Evolutionary conservation across 92 coral and sea anemone genomes (phyloP), one percentile per base, ranked within the genome.

Genomic region (Bergia sp.): DNA sequence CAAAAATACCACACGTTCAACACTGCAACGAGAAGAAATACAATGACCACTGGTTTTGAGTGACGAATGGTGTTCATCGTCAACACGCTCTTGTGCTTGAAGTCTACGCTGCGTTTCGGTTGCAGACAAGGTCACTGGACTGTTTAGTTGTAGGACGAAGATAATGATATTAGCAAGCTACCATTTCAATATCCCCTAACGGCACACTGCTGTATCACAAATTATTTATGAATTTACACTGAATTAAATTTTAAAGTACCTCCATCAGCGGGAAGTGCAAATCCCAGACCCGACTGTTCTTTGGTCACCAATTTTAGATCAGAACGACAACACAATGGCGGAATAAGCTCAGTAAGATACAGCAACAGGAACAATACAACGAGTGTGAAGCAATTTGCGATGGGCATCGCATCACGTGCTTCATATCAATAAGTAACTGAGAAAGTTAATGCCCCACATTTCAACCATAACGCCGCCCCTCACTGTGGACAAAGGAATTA

Each of bases 1-100:
- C 29, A 84, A 39, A 84, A 84, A 84, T 23, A 69, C 87, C 87
- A 84, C 13, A 84, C 18, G 61, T 84, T 84, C 66, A 84, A 45
- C 79, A 84, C 43, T 7, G 65, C 78, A 72, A 84, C 47, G 37
- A 84, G 29, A 29, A 72, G 75, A 18, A 84, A 36, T 47, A 71
- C 77, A 47, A 47, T 6, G 49, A 38, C 53, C 67, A 84, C 42
- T 44, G 41, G 87, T 50, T 84, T 84, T 13, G 87, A 84, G 29
- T 44, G 45, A 29, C 87, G 77, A 45, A 44, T 18, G 3, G 21
- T 44, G 5, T 71, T 84, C 87, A 84, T 84, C 39, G 66, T 49
- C 15, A 61, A 61, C 47, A 74, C 43, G 5, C 15, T 6, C 77
- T 10, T 37, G 42, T 29, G 36, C 42, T 72, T 15, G 42, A 23